phyloP scores from a whole-genome alignment of 92 coral and sea anemone genomes.

The Muricea muricata region DNA sequence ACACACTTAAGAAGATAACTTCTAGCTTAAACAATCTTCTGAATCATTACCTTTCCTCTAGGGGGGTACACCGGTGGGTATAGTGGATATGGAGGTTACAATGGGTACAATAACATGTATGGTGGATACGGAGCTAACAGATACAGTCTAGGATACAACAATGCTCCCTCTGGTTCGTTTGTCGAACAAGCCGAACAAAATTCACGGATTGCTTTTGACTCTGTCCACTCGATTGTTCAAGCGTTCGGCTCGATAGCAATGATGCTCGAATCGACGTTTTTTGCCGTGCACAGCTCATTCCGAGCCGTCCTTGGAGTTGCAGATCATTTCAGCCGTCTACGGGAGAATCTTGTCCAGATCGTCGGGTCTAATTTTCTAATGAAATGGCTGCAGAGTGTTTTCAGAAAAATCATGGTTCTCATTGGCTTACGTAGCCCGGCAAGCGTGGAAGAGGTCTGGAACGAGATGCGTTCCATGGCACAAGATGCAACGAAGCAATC shows the following conservation, averaged over 20 bases:
- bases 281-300: conserved; percentile 91
- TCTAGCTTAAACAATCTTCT: too few species aligned
- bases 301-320: conserved; percentile 95
- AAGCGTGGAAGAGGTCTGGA: conserved; percentile 89
- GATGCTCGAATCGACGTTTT: conserved; percentile 98
- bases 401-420: conserved; percentile 70
- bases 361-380: conserved; percentile 84
- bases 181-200: conserved; percentile 92
- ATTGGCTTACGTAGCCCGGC: conserved; percentile 69
- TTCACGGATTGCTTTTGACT: conserved; percentile 92
- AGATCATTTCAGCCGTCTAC: conserved; percentile 91
- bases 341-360: conserved; percentile 75
- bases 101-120: conserved; percentile 74
- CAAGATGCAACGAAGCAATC: conserved; percentile 45
- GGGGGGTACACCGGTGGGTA: conserved; percentile 71
- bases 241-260: conserved; percentile 98
- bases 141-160: conserved; percentile 59
- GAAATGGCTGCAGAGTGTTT: conserved; percentile 71
- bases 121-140: conserved; percentile 61
- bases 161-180: conserved; percentile 74
- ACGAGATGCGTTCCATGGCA: conserved; percentile 66
- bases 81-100: conserved; percentile 65
- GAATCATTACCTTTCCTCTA: background rate
- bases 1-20: too few species aligned
- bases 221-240: conserved; percentile 93